Base-by-base conservation (phyloP, 1,140 invertebrate genomes). In the Rhagoletis pomonella region DNA sequence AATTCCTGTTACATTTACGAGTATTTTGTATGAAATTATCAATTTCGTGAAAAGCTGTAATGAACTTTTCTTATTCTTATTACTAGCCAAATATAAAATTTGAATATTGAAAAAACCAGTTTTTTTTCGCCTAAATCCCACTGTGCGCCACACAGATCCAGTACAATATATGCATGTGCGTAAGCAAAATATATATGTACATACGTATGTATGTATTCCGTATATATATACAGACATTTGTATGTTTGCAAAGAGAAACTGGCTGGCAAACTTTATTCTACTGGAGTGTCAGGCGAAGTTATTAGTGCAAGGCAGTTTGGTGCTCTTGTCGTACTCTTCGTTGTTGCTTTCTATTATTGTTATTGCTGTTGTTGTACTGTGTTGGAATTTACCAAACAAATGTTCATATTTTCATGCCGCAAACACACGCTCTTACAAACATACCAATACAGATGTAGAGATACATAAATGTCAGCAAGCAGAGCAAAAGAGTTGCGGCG, bases 351-450 rank as follows among this genome's bases (percentile, higher is more conserved):
- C 17, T 29, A n/a, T 62, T 62, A 1, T 62, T 62, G 10, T 2
- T 62, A 14, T 62, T 62, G 60, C 4, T 62, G 10, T 12, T 62
- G 60, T 14, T 17, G 14, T 44, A 17, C 39, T 44, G 67, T 73
- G 67, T 73, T 73, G 67, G 67, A 73, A 73, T 73, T 73, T 73
- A 73, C 39, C 39, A 73, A 73, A 73, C 44, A 42, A 73, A 73
- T 73, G 67, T 73, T 39, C 67, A 73, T 44, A 73, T 73, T 73
- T 73, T 73, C 67, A 73, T 3, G 39, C 12, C 67, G 39, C 42
- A 44, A 4, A 44, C 67, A 69, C 42, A n/a, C 9, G 9, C 1
- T 6, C 7, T 7, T 5, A 65, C 7, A 65, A 65, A 65, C 39
- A 69, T 44, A 29, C 12, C 4, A 14, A 42, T 44, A 9, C 29